These are phyloP conservation scores for Apotomis betuletana DNA, from an alignment of 2,888 invertebrate genomes.

Conservation along the genomic window DNA sequence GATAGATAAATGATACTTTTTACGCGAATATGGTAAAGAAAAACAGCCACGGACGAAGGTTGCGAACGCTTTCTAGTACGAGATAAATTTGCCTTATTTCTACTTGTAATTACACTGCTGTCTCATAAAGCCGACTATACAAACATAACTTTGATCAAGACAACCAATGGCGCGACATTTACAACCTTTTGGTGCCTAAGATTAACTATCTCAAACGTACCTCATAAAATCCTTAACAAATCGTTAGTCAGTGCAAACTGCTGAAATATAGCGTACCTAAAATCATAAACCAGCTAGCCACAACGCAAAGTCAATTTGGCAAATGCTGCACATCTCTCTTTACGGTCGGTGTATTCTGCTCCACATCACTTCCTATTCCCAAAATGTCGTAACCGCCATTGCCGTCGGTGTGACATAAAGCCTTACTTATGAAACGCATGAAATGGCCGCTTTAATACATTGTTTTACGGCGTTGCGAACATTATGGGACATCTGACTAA, in stretches of 20 bases:
- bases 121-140: neutral
- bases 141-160: too few species aligned
- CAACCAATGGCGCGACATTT: slow-evolving; percentile 11
- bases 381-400: slow-evolving; percentile 10
- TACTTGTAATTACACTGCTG: neutral
- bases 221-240: slow-evolving; percentile 24
- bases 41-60: too few species aligned
- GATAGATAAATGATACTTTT: too few species aligned
- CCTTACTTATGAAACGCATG: neutral
- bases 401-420: neutral
- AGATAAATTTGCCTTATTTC: neutral
- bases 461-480: slow-evolving; percentile 37
- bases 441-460: slow-evolving; percentile 48
- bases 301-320: slow-evolving; percentile 52
- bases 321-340: slow-evolving; percentile 52
- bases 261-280: slow-evolving; percentile 29
- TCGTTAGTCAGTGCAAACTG: slow-evolving; percentile 15
- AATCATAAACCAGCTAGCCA: slow-evolving; percentile 35
- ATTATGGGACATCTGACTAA: slow-evolving; percentile 32
- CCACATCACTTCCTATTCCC: slow-evolving; percentile 42
- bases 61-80: too few species aligned
- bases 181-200: neutral
- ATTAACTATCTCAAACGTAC: slow-evolving; percentile 11
- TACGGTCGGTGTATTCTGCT: slow-evolving; percentile 48
- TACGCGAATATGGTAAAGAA: too few species aligned